phyloP scores from a whole-genome alignment of 2,797 vertebrate genomes.

The Gallinago solitaria region DNA sequence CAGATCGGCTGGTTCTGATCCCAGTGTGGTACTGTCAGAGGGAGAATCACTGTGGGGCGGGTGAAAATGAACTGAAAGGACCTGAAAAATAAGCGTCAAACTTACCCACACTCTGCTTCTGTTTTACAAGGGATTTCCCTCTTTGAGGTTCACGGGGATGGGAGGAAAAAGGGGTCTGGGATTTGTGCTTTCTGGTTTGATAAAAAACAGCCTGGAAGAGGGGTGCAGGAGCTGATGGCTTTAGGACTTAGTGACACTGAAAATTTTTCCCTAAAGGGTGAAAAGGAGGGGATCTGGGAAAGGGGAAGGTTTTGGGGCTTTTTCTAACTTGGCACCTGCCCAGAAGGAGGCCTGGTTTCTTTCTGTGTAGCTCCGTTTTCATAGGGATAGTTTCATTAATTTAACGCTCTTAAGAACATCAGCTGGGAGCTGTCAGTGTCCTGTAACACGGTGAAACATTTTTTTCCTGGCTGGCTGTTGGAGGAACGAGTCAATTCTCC shows the following conservation, averaged over 20 bases:
- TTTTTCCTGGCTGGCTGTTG: slow-evolving; percentile 75
- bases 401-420: slow-evolving; percentile 30
- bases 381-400: slow-evolving; percentile 10
- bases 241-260: background rate
- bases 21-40: slow-evolving; percentile 49
- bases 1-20: slow-evolving; percentile 53
- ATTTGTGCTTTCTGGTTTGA: slow-evolving; percentile 5
- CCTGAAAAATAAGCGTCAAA: slow-evolving; percentile 21
- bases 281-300: slow-evolving; percentile 1
- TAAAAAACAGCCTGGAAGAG: background rate
- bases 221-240: background rate
- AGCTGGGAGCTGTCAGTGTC: slow-evolving; percentile 59
- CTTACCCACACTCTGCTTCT: slow-evolving; percentile 56
- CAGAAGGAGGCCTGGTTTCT: background rate
- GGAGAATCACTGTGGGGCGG: slow-evolving; percentile 25
- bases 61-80: slow-evolving; percentile 3
- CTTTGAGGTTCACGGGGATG: background rate
- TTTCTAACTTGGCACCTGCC: slow-evolving; percentile 8
- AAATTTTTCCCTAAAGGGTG: background rate
- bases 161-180: background rate
- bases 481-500: slow-evolving; percentile 73
- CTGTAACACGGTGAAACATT: slow-evolving; percentile 62
- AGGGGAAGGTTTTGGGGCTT: slow-evolving; percentile 25
- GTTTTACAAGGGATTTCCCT: slow-evolving; percentile 41
- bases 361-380: slow-evolving; percentile 41